Percentiles rank a stretch among this genome's conserved stretches.
These are phyloP conservation scores for Mythimna lalbum DNA, from an alignment of 2,888 invertebrate genomes.

Conservation along the genomic window DNA sequence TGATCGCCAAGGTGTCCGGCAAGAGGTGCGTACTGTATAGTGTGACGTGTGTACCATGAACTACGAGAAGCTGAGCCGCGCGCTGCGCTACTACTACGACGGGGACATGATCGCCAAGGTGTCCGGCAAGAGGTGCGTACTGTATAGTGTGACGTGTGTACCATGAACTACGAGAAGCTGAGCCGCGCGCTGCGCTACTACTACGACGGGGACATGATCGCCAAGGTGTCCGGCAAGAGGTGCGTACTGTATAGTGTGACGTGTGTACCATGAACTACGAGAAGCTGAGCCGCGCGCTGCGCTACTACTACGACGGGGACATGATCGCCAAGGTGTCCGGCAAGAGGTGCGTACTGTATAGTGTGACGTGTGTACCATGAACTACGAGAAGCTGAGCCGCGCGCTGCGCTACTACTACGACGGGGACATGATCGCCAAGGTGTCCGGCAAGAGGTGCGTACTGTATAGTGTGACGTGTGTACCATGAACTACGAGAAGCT, in stretches of 20 bases:
- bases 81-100: conserved; percentile 97
- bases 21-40: conserved; percentile 86
- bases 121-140: conserved; percentile 91
- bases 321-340: conserved; percentile 98
- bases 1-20: conserved; percentile 97
- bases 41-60: conserved; percentile 93
- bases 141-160: too few relatives aligned
- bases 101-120: conserved; percentile 98
- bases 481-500: conserved; percentile 98
- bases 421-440: conserved; percentile 98
- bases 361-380: conserved; percentile 92
- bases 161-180: conserved; percentile 98
- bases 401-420: conserved; percentile 97
- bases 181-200: conserved; percentile 97
- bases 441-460: conserved; percentile 92
- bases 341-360: conserved; percentile 86
- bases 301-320: conserved; percentile 98
- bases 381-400: conserved; percentile 97
- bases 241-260: conserved; percentile 50
- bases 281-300: conserved; percentile 95
- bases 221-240: conserved; percentile 95
- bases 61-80: conserved; percentile 97
- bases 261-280: conserved; percentile 96
- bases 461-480: too few relatives aligned
- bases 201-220: conserved; percentile 98